Conservation (phyloP, 2,888 invertebrate genomes). For the Hirtodrosophila cameraria region DNA sequence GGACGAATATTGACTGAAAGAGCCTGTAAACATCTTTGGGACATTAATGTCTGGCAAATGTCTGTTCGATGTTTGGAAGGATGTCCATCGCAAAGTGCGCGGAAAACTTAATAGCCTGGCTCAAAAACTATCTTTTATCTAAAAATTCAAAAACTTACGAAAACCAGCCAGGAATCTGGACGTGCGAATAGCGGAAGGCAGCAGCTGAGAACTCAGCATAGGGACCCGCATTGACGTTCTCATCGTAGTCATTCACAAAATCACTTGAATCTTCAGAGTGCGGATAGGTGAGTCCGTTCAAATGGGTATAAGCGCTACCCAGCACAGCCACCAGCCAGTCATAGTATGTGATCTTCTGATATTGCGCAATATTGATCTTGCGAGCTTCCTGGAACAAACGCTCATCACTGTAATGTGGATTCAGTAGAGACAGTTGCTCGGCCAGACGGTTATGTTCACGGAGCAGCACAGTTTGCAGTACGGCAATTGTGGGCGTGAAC, state of each 20-base stretch:
- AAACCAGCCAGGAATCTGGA: conserved; percentile 85
- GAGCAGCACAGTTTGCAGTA: conserved; percentile 84
- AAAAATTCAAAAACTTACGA: conserved; percentile 82
- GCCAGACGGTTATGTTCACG: conserved; percentile 85
- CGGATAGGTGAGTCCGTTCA: conserved; percentile 69
- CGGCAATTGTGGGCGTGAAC: conserved; percentile 82
- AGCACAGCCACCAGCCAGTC: conserved; percentile 84
- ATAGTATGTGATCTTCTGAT: conserved; percentile 85
- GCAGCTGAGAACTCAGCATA: conserved; percentile 86
- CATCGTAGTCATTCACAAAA: conserved; percentile 85
- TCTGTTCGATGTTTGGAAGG: no score
- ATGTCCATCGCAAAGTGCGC: no score
- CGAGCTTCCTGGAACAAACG: conserved; percentile 84
- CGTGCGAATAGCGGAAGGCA: conserved; percentile 87
- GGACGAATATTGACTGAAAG: no score
- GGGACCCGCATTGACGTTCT: conserved; percentile 85
- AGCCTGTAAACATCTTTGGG: no score
- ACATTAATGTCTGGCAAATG: no score
- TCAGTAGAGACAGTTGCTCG: conserved; percentile 81
- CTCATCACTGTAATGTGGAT: conserved; percentile 85
- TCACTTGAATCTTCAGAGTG: conserved; percentile 61
- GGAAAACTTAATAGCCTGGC: no score
- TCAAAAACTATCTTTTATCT: no score
- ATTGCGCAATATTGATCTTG: conserved; percentile 84
- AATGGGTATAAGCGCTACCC: conserved; percentile 71